phyloP scores from a whole-genome alignment of 2,888 invertebrate species.

The Deilephila porcellus region DNA sequence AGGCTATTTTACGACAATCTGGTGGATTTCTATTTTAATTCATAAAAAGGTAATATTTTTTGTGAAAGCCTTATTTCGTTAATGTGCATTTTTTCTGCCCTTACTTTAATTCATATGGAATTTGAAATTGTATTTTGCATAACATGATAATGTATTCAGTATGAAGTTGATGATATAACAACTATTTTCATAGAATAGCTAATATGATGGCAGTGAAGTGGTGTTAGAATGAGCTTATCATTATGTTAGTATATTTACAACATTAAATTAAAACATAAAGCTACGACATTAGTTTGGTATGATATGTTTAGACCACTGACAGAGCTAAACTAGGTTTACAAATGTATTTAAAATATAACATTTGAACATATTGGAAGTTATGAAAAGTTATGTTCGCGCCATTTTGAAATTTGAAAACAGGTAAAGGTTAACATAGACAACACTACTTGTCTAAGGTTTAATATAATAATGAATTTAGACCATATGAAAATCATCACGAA shows the following conservation, averaged over 20 bases:
- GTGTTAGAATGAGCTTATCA: not conserved
- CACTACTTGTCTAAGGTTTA: not conserved
- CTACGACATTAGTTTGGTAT: slow-evolving; percentile 61
- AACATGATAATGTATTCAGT: too few species aligned
- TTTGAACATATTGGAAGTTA: not conserved
- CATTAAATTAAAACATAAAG: slow-evolving; percentile 42
- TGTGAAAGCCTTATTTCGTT: too few species aligned
- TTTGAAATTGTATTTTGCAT: too few species aligned
- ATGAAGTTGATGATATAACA: too few species aligned
- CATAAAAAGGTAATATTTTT: too few species aligned
- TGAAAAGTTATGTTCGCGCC: not conserved
- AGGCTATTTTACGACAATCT: too few species aligned
- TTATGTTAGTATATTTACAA: slow-evolving; percentile 31
- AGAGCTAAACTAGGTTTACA: not conserved
- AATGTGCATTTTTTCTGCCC: too few species aligned
- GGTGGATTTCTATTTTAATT: too few species aligned
- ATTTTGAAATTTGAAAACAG: not conserved
- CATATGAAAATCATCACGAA: slow-evolving; percentile 13
- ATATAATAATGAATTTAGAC: not conserved
- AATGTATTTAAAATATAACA: not conserved
- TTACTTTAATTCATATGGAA: too few species aligned
- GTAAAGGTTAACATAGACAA: not conserved
- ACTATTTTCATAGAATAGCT: not conserved
- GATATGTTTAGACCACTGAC: slow-evolving; percentile 47
- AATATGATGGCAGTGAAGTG: not conserved